Base-by-base conservation (phyloP, 1,140 invertebrate species). In the Drosophila orosa region DNA sequence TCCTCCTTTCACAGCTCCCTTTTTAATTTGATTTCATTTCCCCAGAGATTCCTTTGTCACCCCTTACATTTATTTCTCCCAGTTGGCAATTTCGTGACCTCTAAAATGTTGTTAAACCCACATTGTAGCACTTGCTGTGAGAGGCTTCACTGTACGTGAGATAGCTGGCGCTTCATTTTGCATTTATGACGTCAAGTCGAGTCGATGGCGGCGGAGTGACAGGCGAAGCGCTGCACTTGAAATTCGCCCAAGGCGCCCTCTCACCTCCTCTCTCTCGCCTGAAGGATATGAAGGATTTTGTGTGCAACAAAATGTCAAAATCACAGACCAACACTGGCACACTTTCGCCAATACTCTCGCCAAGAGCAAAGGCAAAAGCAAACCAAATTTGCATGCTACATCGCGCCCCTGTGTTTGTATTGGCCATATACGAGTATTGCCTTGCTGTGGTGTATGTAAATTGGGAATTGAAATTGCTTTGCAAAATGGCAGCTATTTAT, bases 311-410 rank as follows among this genome's bases (percentile, higher is more conserved):
- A 81, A 77, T 81, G 72, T 76, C 79, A 81, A 82, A 54, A 68
- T 77, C 66, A 58, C 27, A 42, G 35, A 57, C 60, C 33, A 29
- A 61, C 58, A 62, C 78, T 54, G 47, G 62, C 13, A 74, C 71
- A 62, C 66, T 62, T 50, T 62, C 52, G 78, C 19, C 44, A 74
- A 61, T 39, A 68, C 44, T 12, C 45, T 27, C 24, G 24, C 17
- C 33, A n/a, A 35, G 5, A 65, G 29, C 44, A 10, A 40, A n/a
- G 25, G 17, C 39, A 58, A 55, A 33, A 24, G 75, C 60, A 83
- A 83, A 78, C 63, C 57, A 56, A 78, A 78, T 72, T 84, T 84
- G 80, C 84, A 84, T 80, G 68, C 80, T 71, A 72, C 31, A 65
- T 65, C 74, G 80, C 76, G 60, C 65, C 66, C 57, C 5, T 31